phyloP scores from a whole-genome alignment of 2,888 invertebrate species.

The Bellardia bayeri region DNA sequence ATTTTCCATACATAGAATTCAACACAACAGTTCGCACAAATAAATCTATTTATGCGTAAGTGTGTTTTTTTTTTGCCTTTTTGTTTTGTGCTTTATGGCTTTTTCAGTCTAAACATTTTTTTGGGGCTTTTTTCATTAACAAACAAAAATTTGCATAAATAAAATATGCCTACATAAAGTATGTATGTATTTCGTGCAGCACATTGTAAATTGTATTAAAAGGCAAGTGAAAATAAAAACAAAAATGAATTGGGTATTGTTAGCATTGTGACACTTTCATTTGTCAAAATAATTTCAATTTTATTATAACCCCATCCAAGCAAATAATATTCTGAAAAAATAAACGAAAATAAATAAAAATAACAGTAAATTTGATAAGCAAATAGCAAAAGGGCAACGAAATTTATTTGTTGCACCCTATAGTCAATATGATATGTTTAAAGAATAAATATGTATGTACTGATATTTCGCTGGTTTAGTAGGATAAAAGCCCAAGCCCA shows the following conservation, averaged over 20 bases:
- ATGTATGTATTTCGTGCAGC: constrained; percentile 11
- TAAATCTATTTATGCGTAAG: not conserved
- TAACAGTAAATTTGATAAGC: constrained; percentile 43
- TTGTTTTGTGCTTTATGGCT: constrained; percentile 16
- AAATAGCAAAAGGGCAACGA: constrained; percentile 18
- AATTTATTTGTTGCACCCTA: constrained; percentile 25
- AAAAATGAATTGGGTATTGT: constrained; percentile 39
- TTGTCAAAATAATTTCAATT: constrained; percentile 61
- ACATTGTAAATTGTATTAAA: constrained; percentile 53
- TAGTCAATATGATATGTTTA: not conserved
- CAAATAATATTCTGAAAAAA: not conserved
- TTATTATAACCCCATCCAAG: constrained; percentile 33
- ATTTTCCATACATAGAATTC: not conserved
- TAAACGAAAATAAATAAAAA: constrained; percentile 24
- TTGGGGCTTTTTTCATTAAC: constrained; percentile 28
- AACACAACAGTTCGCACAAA: not conserved
- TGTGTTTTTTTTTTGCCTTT: not conserved
- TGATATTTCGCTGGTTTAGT: too few species aligned
- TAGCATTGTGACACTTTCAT: constrained; percentile 54
- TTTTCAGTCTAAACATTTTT: constrained; percentile 14
- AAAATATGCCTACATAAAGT: constrained; percentile 39
- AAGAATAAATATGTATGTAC: too few species aligned
- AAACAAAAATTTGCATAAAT: constrained; percentile 51
- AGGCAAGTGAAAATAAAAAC: not conserved
- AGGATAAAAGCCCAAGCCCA: too few species aligned